These are phyloP conservation scores for Eupleurogrammus muticus DNA, from an alignment of 2,797 vertebrate genomes.

Conservation along the genomic window DNA sequence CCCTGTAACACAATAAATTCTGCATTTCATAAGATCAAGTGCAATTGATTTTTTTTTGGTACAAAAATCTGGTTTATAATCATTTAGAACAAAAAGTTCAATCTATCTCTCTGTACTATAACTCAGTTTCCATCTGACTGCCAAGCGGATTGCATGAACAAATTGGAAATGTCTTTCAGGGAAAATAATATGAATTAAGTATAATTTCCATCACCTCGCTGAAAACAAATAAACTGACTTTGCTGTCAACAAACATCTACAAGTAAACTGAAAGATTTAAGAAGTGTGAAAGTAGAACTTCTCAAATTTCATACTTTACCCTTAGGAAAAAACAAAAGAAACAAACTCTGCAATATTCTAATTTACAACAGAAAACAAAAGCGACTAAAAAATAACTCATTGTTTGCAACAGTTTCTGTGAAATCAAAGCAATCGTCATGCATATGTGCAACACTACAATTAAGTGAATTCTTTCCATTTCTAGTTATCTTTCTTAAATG, in stretches of 20 bases:
- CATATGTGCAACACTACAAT: slow-evolving; percentile 10
- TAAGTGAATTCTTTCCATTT: slow-evolving; percentile 19
- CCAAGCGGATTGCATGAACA: slow-evolving; percentile 38
- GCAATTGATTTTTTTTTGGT: slow-evolving; percentile 15
- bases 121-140: slow-evolving; percentile 16
- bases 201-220: slow-evolving; percentile 32
- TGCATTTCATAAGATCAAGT: neutral
- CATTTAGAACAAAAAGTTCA: slow-evolving; percentile 8
- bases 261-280: slow-evolving; percentile 28
- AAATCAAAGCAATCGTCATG: slow-evolving; percentile 8
- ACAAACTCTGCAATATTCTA: slow-evolving; percentile 3
- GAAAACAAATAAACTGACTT: slow-evolving; percentile 49
- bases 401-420: slow-evolving; percentile 17
- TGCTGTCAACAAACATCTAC: slow-evolving; percentile 50
- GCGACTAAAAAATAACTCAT: slow-evolving; percentile 1
- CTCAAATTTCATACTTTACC: slow-evolving; percentile 36
- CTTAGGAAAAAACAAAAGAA: slow-evolving; percentile 35
- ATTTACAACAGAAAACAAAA: slow-evolving; percentile 2
- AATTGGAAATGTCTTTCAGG: slow-evolving; percentile 47
- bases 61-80: slow-evolving; percentile 18
- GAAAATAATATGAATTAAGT: slow-evolving; percentile 42
- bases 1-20: neutral
- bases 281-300: neutral
- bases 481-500: slow-evolving; percentile 6
- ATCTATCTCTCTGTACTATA: neutral